Base-by-base conservation (phyloP, 2,888 invertebrate genomes). In the Sphaeridia pumilis region DNA sequence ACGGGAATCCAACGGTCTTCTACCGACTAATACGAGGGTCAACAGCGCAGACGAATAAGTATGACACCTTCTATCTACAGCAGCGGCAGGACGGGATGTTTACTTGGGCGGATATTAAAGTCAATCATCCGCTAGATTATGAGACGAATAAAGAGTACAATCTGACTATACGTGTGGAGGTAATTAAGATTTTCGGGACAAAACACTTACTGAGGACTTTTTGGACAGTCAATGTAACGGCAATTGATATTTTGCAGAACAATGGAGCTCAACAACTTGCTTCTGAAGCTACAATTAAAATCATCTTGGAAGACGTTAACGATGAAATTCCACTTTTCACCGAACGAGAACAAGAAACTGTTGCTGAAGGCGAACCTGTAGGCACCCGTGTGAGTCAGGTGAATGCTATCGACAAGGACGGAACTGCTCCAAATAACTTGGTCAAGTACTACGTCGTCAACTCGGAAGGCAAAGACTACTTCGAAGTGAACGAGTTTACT, bases 281-380 rank as follows among this genome's bases (percentile, higher is more conserved):
- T 53, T 89, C 89, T 20, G 92, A 92, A 74, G 87, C 92, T 28
- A 92, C 90, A 34, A 89, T 93, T 63, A 86, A 82, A 75, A 62
- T 62, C 21, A 59, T 60, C 38, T 28, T 49, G 7, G 87, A 89
- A 73, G 94, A 95, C 72, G 92, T 93, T 54, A 95, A 95, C 74
- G 95, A 95, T 71, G 94, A 95, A 74, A 89, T 90, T 67, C 94
- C 95, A 24, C 76, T 90, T 61, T 94, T 95, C 74, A 90, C 90
- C 14, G 90, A 92, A 73, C 80, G 94, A 60, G 89, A 90, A 71
- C 92, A 92, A 71, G 92, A 92, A 75, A 92, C 90, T 3, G 92
- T 93, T 54, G 76, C 90, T 65, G 92, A 93, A 73, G 93, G 94
- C 56, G 92, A 92, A 72, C 89, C 89, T 36, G 84, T 92, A 65